A percentile compares a stretch with the other conserved stretches of the same genome.
phyloP scores from a whole-genome alignment of 2,113 vertebrate genomes.

The Corydoras maculifer region DNA sequence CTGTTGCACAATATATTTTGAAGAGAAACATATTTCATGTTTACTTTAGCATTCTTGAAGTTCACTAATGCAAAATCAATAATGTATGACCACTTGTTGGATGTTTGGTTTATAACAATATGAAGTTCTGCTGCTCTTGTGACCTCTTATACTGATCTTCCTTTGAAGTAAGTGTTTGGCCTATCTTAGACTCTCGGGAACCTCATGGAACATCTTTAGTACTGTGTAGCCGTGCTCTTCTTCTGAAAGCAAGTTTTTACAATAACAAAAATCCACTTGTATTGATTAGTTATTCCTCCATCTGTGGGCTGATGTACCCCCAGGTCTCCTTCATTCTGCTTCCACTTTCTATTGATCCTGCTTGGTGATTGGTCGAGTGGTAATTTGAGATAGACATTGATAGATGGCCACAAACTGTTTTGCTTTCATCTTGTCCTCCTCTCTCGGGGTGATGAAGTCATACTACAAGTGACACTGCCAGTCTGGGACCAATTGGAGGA shows the following conservation, averaged over 20 bases:
- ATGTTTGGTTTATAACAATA: slow-evolving; percentile 3
- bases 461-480: slow-evolving; percentile 56
- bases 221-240: slow-evolving; percentile 51
- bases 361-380: slow-evolving; percentile 72
- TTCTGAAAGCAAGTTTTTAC: slow-evolving; percentile 58
- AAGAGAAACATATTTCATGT: slow-evolving; percentile 2
- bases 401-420: slow-evolving; percentile 72
- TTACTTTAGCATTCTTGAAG: slow-evolving; percentile 1
- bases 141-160: slow-evolving; percentile 11
- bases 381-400: slow-evolving; percentile 79
- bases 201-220: slow-evolving; percentile 45
- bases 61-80: slow-evolving; percentile 17
- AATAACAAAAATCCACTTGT: slow-evolving; percentile 61
- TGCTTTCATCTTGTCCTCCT: slow-evolving; percentile 61
- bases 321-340: slow-evolving; percentile 58
- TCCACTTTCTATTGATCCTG: slow-evolving; percentile 76
- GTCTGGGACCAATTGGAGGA: slow-evolving; percentile 57
- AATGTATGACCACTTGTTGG: slow-evolving; percentile 9
- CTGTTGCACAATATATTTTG: slow-evolving; percentile 55
- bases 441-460: slow-evolving; percentile 70
- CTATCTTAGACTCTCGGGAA: slow-evolving; percentile 45
- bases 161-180: neutral
- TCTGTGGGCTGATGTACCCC: slow-evolving; percentile 57
- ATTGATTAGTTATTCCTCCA: slow-evolving; percentile 71
- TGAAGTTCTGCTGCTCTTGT: slow-evolving; percentile 20